A percentile compares a stretch with the other conserved stretches of the same genome.
These are phyloP conservation scores for Synanthedon vespiformis DNA, from an alignment of 2,888 invertebrate species.

Conservation along the genomic window DNA sequence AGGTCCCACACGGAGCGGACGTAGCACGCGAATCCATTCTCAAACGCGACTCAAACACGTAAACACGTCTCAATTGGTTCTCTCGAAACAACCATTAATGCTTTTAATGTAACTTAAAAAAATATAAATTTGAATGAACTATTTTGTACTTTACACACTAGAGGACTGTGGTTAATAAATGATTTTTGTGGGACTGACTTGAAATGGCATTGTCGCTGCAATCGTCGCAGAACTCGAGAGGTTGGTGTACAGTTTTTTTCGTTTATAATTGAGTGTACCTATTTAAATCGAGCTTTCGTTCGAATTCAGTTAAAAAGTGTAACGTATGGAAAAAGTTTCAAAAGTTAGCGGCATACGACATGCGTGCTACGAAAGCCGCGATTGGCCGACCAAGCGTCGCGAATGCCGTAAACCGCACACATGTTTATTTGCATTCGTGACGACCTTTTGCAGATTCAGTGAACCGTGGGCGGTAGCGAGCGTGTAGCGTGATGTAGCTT, in stretches of 20 bases:
- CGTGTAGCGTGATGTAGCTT: conserved; percentile 29
- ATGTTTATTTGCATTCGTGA: conserved; percentile 63
- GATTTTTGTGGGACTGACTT: conserved; percentile 63
- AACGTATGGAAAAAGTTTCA: conserved; percentile 54
- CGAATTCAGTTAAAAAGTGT: conserved; percentile 28
- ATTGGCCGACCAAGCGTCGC: conserved; percentile 43
- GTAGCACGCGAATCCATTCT: conserved; percentile 43
- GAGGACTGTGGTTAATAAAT: conserved; percentile 48
- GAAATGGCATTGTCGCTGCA: conserved; percentile 72
- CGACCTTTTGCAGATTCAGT: conserved; percentile 62
- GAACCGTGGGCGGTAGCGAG: conserved; percentile 52
- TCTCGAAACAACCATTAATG: not conserved
- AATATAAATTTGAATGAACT: not conserved
- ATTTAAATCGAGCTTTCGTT: conserved; percentile 9
- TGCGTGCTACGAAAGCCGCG: conserved; percentile 51
- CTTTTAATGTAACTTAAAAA: no score
- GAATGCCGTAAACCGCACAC: conserved; percentile 55
- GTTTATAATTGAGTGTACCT: conserved; percentile 10
- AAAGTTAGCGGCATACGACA: conserved; percentile 56
- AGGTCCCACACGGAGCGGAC: conserved; percentile 66
- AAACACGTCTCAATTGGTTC: conserved; percentile 36
- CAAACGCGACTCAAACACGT: conserved; percentile 46
- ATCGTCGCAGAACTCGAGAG: conserved; percentile 68
- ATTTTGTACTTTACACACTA: conserved; percentile 4
- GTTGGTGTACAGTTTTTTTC: conserved; percentile 36